Base-by-base conservation (phyloP, 2,888 invertebrate species). In the Callinectes sapidus region DNA sequence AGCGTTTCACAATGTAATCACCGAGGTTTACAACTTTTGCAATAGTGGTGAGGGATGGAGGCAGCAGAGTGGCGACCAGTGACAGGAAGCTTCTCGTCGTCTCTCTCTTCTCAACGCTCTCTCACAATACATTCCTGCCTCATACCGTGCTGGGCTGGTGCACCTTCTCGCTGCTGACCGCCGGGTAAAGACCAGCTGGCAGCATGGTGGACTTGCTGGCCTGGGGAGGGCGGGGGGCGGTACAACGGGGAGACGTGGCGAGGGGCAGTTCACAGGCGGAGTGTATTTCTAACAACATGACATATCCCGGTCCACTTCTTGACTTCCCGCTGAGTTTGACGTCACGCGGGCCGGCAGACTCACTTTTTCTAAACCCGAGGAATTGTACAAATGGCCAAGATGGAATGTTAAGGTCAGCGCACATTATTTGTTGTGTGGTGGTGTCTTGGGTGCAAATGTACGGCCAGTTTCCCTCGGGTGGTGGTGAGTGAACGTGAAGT, bases 261-360 rank as follows among this genome's bases (percentile, higher is more conserved):
- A 1, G 28, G n/a, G n/a, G 13, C 28, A 71, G 8, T 71, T 71
- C 71, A 71, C 71, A n/a, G 71, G 71, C n/a, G 71, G 71, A n/a
- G n/a, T 71, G 71, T 71, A 71, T 71, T 71, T 71, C n/a, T 71
- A 28, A 71, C 71, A 71, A 28, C 71, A 71, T 71, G 71, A 71
- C 71, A 71, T 71, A 71, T 71, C 71, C 13, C 71, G 71, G 71
- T 71, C 71, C 71, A 71, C 71, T 71, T 71, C 28, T 71, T 48
- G 48, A 48, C 48, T 48, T 48, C 8, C 48, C 71, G 71, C 71
- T 71, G 28, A 71, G n/a, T 71, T 13, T n/a, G 28, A 71, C 71
- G 71, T 71, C 71, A 71, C 71, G 71, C n/a, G 71, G 71, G 71
- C 10, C 71, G 71, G n/a, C 28, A 71, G n/a, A 28, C 71, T 48